These are phyloP conservation scores for Valencia hispanica DNA, from an alignment of 2,797 vertebrate species.

Conservation along the genomic window DNA sequence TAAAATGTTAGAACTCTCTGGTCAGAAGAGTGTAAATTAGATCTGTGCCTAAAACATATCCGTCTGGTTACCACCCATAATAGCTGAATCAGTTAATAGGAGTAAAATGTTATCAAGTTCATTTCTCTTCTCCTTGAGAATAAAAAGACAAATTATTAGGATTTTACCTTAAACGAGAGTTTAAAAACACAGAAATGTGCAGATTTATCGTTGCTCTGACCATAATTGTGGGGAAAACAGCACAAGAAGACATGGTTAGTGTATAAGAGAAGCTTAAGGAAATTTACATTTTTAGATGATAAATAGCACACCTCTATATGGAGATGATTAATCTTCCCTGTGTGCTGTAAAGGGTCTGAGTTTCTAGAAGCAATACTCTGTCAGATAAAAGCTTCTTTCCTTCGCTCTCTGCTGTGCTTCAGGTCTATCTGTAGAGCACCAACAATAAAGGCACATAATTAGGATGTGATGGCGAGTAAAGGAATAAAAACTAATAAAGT, in stretches of 20 bases:
- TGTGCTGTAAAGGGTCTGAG: neutral
- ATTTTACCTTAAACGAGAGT: neutral
- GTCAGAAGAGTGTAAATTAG: neutral
- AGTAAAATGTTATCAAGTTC: neutral
- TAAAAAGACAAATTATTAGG: neutral
- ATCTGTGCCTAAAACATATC: neutral
- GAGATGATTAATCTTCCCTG: neutral
- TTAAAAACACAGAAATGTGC: neutral
- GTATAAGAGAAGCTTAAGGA: neutral
- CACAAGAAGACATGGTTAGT: neutral
- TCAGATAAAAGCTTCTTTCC: neutral
- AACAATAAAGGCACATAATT: neutral
- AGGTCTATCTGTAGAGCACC: neutral
- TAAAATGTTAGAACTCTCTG: neutral
- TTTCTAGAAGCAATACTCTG: neutral
- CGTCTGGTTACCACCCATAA: neutral
- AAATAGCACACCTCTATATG: neutral
- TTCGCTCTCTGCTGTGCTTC: neutral
- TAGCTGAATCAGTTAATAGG: neutral
- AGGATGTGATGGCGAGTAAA: neutral
- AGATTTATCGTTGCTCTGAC: neutral
- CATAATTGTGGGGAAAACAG: neutral
- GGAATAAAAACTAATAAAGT: neutral
- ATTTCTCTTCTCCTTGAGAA: neutral
- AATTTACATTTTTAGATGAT: neutral